These are phyloP conservation scores for Chunga burmeisteri DNA, from an alignment of 2,113 vertebrate species.

Conservation along the genomic window DNA sequence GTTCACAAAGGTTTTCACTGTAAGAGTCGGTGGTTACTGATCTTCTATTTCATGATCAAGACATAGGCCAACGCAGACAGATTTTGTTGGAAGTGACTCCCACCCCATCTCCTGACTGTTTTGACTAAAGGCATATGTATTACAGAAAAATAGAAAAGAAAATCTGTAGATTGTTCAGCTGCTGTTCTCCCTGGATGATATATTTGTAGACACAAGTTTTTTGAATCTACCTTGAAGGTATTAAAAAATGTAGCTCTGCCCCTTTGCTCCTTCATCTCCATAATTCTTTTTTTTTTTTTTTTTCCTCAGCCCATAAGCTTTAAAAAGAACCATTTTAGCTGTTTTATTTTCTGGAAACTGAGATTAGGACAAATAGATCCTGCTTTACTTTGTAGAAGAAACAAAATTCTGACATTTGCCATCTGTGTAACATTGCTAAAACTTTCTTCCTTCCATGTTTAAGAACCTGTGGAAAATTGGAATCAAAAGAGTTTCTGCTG, in stretches of 20 bases:
- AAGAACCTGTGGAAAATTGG: neutral
- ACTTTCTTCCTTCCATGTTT: neutral
- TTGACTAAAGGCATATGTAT: neutral
- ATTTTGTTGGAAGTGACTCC: neutral
- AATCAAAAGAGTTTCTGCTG: neutral
- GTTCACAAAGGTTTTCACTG: neutral
- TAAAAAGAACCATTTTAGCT: neutral
- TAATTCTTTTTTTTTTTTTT: neutral
- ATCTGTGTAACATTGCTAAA: neutral
- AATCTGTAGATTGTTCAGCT: neutral
- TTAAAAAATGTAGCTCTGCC: neutral
- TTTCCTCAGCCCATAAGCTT: neutral
- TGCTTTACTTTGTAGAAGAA: neutral
- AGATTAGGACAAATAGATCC: neutral
- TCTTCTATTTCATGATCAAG: neutral
- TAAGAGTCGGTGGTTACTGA: neutral
- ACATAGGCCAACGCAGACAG: neutral
- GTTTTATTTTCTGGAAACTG: neutral
- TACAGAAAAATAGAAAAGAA: neutral
- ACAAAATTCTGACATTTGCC: neutral
- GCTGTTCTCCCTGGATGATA: neutral
- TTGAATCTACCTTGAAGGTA: neutral
- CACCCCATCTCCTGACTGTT: neutral
- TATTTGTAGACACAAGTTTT: neutral
- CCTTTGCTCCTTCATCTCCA: neutral